Evolutionary conservation across 1,140 invertebrate species (phyloP).

Genomic region (Cotesia chilonis): DNA sequence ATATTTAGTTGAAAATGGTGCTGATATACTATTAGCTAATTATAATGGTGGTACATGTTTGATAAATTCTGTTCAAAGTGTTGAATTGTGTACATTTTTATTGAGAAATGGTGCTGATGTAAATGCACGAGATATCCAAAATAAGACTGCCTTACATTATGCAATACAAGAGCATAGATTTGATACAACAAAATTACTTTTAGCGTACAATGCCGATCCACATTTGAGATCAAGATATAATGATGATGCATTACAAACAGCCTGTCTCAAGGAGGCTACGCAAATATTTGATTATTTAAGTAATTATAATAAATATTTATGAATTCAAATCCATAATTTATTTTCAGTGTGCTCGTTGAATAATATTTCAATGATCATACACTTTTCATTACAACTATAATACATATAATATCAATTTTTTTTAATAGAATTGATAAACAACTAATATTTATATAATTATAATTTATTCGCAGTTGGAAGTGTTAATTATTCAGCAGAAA

Average conservation of each 20-base stretch:
- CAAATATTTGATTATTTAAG: constrained; percentile 83
- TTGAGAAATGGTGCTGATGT: constrained; percentile 80
- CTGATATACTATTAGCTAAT: constrained; percentile 87
- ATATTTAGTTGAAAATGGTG: constrained; percentile 83
- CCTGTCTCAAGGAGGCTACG: constrained; percentile 87
- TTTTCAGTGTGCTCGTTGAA: not conserved
- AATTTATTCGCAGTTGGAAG: constrained; percentile 51
- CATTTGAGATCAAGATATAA: constrained; percentile 80
- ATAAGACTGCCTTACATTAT: constrained; percentile 93
- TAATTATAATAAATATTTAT: constrained; percentile 60
- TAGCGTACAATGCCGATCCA: constrained; percentile 83
- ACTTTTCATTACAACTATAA: too few relatives aligned
- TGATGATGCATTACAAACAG: constrained; percentile 90
- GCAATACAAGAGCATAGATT: constrained; percentile 89
- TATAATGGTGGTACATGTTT: constrained; percentile 93
- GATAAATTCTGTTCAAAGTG: constrained; percentile 92
- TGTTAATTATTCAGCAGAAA: constrained; percentile 70
- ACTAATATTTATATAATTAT: not conserved
- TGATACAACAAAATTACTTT: constrained; percentile 84
- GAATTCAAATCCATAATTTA: not conserved
- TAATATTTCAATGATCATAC: not conserved
- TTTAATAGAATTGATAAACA: too few relatives aligned
- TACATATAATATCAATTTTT: too few relatives aligned
- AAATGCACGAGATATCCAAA: constrained; percentile 88
- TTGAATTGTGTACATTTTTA: constrained; percentile 82